Evolutionary conservation across 2,888 invertebrate genomes (phyloP), one percentile per base, ranked within the genome.

Genomic region (Lysandra coridon): DNA sequence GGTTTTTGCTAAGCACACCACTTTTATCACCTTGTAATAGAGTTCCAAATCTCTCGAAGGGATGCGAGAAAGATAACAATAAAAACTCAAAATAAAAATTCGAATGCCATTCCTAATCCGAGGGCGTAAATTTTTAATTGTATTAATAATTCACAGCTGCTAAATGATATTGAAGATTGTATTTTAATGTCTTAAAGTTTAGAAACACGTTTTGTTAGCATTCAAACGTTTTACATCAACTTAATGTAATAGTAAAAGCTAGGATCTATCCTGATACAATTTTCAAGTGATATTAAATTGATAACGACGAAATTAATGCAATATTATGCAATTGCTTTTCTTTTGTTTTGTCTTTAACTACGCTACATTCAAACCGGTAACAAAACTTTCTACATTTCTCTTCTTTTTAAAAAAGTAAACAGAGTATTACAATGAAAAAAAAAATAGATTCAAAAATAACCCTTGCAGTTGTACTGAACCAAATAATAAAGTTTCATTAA

Each of bases 61-160:
- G 14, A 79, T 69, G 10, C 23, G 49, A 33, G 83, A 76, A 84
- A 85, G 84, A 85, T 85, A 82, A 81, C 83, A 83, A 85, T 80
- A 78, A 82, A 80, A 80, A 80, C 77, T 80, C 74, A 81, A 81
- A 79, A 80, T 81, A 80, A 73, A 53, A 78, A 75, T 79, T 78
- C 79, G 64, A 33, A 57, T 57, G 69, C 44, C 74, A 75, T 79
- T n/a, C 79, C 60, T 79, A 75, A 75, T 74, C 60, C 75, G n/a
- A 62, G 49, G 44, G 62, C 62, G 74, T 79, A 76, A 75, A 76
- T 30, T 74, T 75, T 75, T 33, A 75, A 76, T 79, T 57, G 73
- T 40, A 57, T 57, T 57, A 73, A 69, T 33, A 14, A 69, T 37
- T 69, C 12, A 37, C 17, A 69, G 33, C 17, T 69, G 69, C 69